Base-by-base conservation (phyloP, 2,888 invertebrate species). In the Raillietiella orientalis region DNA sequence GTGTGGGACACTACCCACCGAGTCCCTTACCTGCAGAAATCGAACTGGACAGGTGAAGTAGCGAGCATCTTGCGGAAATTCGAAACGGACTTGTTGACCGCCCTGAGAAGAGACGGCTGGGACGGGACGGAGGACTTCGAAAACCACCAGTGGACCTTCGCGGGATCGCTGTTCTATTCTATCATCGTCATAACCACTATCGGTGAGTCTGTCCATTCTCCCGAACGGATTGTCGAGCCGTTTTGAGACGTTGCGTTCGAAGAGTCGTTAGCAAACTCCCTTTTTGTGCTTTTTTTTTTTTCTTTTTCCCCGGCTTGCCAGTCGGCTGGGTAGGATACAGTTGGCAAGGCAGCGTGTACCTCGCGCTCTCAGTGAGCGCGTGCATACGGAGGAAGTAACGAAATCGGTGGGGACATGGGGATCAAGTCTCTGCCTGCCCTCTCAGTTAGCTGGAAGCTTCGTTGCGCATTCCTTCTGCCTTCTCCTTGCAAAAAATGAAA, bases 121-220 rank as follows among this genome's bases (percentile, higher is more conserved):
- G 74, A 79, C 41, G 79, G 79, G 26, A 62, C 59, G 38, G 55
- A 55, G 31, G 47, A 50, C 26, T 36, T 37, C 2, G 43, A 47
- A 6, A 50, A 48, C 29, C 47, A 53, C 4, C 72, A 75, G 45
- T 47, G 47, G 47, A 40, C 44, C 0, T 44, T 43, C 31, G 39
- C 44, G 13, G 82, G 82, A 9, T 72, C 82, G 0, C 55, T 87
- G 12, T 74, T 84, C 50, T 84, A 82, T 52, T 79, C 79, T 36
- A 82, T 87, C 41, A 77, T 84, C 37, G 79, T 84, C 35, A 84
- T 84, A 46, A 84, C 84, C 28, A 84, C 84, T 17, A 84, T 84
- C 35, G 84, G 82, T 79, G 42, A 59, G 63, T 49, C 2, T 12
- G 14, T 6, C 5, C 8, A n/a, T 6, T n/a, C 6, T 6, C n/a